Percentiles rank a stretch among this genome's conserved stretches.
phyloP scores from a whole-genome alignment of 2,888 invertebrate genomes.

The Andrena trimmerana region DNA sequence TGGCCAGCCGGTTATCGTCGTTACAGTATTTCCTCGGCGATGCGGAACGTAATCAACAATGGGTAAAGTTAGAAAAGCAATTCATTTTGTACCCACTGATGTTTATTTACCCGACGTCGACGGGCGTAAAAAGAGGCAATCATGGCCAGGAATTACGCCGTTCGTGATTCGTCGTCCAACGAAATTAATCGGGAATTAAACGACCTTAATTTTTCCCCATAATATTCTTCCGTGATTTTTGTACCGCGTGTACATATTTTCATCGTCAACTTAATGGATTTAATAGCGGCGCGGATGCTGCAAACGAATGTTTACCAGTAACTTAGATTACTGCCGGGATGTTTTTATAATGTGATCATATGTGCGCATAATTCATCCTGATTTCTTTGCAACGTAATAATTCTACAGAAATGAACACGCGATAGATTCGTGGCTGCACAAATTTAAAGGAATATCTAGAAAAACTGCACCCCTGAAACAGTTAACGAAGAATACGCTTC shows the following conservation, averaged over 20 bases:
- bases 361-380: too few species aligned
- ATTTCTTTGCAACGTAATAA: too few species aligned
- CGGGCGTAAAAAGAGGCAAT: background rate
- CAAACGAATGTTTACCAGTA: background rate
- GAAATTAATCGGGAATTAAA: background rate
- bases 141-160: background rate
- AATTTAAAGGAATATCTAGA: too few species aligned
- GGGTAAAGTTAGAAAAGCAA: conserved; percentile 14
- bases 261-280: conserved; percentile 11
- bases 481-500: too few species aligned
- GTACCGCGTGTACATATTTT: background rate
- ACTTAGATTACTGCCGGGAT: background rate
- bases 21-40: background rate
- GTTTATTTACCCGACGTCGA: background rate
- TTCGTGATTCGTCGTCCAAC: background rate
- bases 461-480: too few species aligned
- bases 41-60: background rate
- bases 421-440: too few species aligned
- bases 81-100: background rate
- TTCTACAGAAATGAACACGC: too few species aligned
- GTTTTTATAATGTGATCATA: background rate
- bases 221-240: background rate
- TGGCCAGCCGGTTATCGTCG: background rate
- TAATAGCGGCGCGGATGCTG: background rate
- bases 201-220: background rate